phyloP scores from a whole-genome alignment of 2,888 invertebrate species.

The Cataglyphis albicans region DNA sequence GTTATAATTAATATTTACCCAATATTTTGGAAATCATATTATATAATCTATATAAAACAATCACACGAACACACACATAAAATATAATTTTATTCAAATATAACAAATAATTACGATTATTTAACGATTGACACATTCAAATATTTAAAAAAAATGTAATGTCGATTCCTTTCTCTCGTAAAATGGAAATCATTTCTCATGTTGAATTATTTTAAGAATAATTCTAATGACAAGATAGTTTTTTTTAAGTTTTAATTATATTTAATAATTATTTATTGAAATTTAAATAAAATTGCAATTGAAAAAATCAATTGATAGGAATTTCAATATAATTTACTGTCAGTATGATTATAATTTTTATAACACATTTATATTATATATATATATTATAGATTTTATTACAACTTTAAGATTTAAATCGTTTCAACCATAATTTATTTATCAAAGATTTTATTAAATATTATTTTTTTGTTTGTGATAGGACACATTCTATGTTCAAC shows the following conservation, averaged over 20 bases:
- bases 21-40: not conserved
- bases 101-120: not conserved
- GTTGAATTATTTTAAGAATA: too few relatives aligned
- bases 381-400: not conserved
- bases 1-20: not conserved
- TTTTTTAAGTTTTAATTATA: too few relatives aligned
- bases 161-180: too few relatives aligned
- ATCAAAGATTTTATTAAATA: not conserved
- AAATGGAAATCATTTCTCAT: too few relatives aligned
- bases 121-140: not conserved
- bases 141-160: not conserved
- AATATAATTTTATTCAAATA: not conserved
- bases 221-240: too few relatives aligned
- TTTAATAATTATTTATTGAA: too few relatives aligned
- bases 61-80: not conserved
- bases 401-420: not conserved
- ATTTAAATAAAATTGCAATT: too few relatives aligned
- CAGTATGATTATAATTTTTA: not conserved
- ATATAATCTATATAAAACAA: not conserved
- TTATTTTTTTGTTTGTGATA: not conserved
- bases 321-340: too few relatives aligned
- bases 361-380: not conserved
- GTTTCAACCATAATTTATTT: not conserved
- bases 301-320: too few relatives aligned
- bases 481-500: constrained; percentile 16